A percentile compares a stretch with the other conserved stretches of the same genome.
phyloP scores from a whole-genome alignment of 2,113 vertebrate species.

The Campylomormyrus numenius region DNA sequence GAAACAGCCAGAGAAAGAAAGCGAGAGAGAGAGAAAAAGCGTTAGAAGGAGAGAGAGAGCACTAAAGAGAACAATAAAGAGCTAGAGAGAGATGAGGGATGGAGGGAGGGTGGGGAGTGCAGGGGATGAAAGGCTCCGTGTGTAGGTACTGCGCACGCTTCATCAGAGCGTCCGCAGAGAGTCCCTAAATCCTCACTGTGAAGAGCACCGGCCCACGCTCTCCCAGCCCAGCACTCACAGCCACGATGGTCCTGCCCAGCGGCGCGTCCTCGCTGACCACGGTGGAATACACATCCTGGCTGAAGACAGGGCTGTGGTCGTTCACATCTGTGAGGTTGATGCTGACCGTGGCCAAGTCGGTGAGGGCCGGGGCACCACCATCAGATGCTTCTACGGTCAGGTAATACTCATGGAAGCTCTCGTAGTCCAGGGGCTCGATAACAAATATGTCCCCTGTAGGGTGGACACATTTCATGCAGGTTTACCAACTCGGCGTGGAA shows the following conservation, averaged over 20 bases:
- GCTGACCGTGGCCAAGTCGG: slow-evolving; percentile 84
- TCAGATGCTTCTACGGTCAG: slow-evolving; percentile 88
- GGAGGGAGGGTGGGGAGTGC: not conserved
- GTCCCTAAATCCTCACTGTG: not conserved
- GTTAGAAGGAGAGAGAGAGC: not conserved
- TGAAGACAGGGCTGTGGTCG: slow-evolving; percentile 83
- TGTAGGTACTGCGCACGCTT: not conserved
- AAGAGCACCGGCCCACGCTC: not conserved
- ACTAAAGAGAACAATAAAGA: not conserved
- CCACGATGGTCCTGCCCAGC: slow-evolving; percentile 73
- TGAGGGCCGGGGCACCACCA: slow-evolving; percentile 80
- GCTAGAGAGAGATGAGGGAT: not conserved
- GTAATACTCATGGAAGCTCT: slow-evolving; percentile 85
- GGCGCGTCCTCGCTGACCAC: slow-evolving; percentile 83
- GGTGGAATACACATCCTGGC: slow-evolving; percentile 77
- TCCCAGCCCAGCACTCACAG: slow-evolving; percentile 52
- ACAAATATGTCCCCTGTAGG: slow-evolving; percentile 79
- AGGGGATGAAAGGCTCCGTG: not conserved
- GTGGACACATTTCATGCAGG: not conserved
- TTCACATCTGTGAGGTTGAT: slow-evolving; percentile 92
- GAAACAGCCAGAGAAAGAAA: no score
- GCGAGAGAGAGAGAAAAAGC: not conserved
- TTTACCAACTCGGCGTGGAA: not conserved
- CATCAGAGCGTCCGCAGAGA: not conserved
- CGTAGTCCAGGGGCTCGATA: slow-evolving; percentile 83